These are phyloP conservation scores for Buteo buteo DNA, from an alignment of 2,113 vertebrate species.

Conservation along the genomic window DNA sequence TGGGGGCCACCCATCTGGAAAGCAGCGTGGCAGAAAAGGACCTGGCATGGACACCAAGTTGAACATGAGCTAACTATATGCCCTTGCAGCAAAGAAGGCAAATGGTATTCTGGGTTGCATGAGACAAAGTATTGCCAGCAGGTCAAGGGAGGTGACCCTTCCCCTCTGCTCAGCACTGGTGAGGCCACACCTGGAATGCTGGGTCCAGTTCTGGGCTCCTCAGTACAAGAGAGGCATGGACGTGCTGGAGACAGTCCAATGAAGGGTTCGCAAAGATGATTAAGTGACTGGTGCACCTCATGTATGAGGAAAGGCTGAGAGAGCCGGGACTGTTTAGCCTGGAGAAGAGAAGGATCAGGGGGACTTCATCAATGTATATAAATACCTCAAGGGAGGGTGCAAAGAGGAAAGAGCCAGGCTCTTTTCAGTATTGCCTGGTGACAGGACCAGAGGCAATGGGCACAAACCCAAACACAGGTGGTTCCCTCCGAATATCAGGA, in stretches of 20 bases:
- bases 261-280: not conserved
- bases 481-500: not conserved
- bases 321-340: not conserved
- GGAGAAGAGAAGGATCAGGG: not conserved
- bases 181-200: not conserved
- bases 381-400: not conserved
- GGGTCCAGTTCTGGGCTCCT: not conserved
- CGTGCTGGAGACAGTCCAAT: not conserved
- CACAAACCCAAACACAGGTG: not conserved
- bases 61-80: not conserved
- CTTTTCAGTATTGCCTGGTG: not conserved
- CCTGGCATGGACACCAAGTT: not conserved
- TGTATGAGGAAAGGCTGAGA: not conserved
- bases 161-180: not conserved
- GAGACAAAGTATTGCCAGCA: not conserved
- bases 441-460: not conserved
- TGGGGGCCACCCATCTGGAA: not conserved
- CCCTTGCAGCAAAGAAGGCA: not conserved
- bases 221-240: not conserved
- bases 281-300: not conserved
- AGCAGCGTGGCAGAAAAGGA: not conserved
- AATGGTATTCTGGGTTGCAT: not conserved
- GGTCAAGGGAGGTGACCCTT: not conserved
- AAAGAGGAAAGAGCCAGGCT: not conserved
- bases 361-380: not conserved